A percentile compares a stretch with the other conserved stretches of the same genome.
Conservation (phyloP, 2,888 invertebrate genomes). For the Luperina testacea region DNA sequence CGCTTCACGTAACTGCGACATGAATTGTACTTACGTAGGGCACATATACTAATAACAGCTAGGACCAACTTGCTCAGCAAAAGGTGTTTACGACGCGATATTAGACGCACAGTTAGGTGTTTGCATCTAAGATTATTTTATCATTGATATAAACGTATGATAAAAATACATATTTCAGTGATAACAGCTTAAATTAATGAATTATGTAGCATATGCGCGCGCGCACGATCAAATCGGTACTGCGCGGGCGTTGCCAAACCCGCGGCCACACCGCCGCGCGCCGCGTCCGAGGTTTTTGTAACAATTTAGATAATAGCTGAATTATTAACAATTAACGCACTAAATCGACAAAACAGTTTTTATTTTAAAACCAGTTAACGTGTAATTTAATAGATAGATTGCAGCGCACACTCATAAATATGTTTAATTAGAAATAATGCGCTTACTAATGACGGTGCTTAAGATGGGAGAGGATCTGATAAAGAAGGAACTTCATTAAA, state of each 20-base stretch:
- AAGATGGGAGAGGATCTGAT: neutral
- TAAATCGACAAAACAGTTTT: conserved; percentile 12
- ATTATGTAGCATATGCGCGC: conserved; percentile 75
- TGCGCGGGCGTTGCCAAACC: conserved; percentile 48
- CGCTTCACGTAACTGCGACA: neutral
- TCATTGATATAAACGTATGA: neutral
- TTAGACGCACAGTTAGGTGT: neutral
- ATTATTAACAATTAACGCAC: conserved; percentile 15
- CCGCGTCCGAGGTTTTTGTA: conserved; percentile 11
- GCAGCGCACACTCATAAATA: neutral
- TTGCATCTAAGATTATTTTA: conserved; percentile 2
- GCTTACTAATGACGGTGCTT: neutral
- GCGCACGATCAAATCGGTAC: conserved; percentile 57
- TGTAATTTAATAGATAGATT: conserved; percentile 6
- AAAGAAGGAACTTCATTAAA: conserved; percentile 1
- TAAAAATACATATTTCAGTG: conserved; percentile 61
- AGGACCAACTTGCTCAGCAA: neutral
- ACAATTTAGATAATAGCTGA: conserved; percentile 33
- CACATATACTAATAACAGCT: neutral
- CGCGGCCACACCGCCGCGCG: conserved; percentile 45
- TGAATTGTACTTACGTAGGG: neutral
- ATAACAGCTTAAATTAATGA: conserved; percentile 77
- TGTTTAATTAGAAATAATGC: conserved; percentile 8
- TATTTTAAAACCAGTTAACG: conserved; percentile 1
- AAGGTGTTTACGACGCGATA: conserved; percentile 5